These are phyloP conservation scores for Heliconius aoede DNA, from an alignment of 2,888 invertebrate genomes.

Conservation along the genomic window DNA sequence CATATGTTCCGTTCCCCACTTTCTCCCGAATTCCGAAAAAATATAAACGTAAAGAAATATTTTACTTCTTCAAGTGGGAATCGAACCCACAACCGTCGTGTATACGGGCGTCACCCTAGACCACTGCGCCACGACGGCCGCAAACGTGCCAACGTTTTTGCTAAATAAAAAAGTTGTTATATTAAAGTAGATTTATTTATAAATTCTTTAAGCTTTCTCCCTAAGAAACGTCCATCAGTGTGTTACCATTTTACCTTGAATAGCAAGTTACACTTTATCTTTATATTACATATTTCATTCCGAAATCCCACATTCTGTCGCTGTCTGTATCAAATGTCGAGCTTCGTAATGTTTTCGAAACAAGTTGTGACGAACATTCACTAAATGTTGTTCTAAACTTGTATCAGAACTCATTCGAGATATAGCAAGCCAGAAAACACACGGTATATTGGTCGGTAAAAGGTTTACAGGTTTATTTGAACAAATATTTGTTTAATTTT, in stretches of 20 bases:
- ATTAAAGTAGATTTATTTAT: too few relatives aligned
- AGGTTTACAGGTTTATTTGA: background rate
- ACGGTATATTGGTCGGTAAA: background rate
- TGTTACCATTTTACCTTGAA: background rate
- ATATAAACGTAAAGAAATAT: too few relatives aligned
- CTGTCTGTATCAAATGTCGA: slow-evolving; percentile 26
- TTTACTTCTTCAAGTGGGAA: too few relatives aligned
- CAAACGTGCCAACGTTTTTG: too few relatives aligned
- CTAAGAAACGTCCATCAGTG: background rate
- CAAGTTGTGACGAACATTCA: slow-evolving; percentile 42
- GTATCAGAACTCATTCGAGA: slow-evolving; percentile 12
- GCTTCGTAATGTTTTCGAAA: slow-evolving; percentile 38
- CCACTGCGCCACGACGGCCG: too few relatives aligned
- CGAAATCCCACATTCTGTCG: slow-evolving; percentile 22
- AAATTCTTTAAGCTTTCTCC: too few relatives aligned
- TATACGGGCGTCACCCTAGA: too few relatives aligned
- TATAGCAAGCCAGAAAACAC: background rate
- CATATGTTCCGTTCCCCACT: too few relatives aligned
- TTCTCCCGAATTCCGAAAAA: too few relatives aligned
- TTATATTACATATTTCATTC: slow-evolving; percentile 24
- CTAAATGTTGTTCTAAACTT: slow-evolving; percentile 40
- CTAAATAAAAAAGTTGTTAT: too few relatives aligned
- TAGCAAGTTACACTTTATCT: background rate
- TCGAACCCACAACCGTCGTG: too few relatives aligned
- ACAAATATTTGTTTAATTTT: background rate